phyloP scores from a whole-genome alignment of 2,888 invertebrate species.

The Parnassius apollo region DNA sequence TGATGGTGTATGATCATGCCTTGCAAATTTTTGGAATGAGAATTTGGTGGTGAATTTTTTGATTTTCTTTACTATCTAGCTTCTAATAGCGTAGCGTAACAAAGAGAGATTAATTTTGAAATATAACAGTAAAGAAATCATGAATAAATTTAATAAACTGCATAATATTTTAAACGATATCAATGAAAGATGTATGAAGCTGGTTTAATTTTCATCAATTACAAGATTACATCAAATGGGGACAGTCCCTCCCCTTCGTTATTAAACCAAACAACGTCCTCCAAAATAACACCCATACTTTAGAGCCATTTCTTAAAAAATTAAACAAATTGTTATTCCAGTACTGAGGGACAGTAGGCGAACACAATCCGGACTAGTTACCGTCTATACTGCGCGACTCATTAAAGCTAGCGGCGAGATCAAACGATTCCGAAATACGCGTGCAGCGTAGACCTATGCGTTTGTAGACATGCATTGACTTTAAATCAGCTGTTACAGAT shows the following conservation, averaged over 20 bases:
- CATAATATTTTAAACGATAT: too few species aligned
- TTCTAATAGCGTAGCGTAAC: too few species aligned
- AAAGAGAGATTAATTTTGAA: too few species aligned
- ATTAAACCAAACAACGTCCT: slow-evolving; percentile 2
- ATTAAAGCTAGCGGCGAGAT: slow-evolving; percentile 82
- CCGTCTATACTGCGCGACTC: slow-evolving; percentile 68
- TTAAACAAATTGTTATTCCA: slow-evolving; percentile 59
- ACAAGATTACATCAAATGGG: not conserved
- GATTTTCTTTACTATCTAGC: too few species aligned
- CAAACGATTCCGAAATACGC: slow-evolving; percentile 83
- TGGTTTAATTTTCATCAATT: too few species aligned
- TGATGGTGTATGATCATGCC: too few species aligned
- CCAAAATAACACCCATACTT: slow-evolving; percentile 11
- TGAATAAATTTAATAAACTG: too few species aligned
- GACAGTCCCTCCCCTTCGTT: not conserved
- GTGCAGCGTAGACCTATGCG: slow-evolving; percentile 53
- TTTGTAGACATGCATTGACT: slow-evolving; percentile 41
- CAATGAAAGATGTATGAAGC: too few species aligned
- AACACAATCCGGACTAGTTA: slow-evolving; percentile 72
- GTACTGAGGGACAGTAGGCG: slow-evolving; percentile 51
- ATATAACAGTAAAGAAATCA: too few species aligned
- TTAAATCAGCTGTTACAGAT: slow-evolving; percentile 40
- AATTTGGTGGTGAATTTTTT: too few species aligned
- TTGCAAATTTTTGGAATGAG: too few species aligned
- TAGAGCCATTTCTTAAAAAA: slow-evolving; percentile 34